Evolutionary conservation across 2,888 invertebrate species (phyloP).

Genomic region (Ernsta delagoae): DNA sequence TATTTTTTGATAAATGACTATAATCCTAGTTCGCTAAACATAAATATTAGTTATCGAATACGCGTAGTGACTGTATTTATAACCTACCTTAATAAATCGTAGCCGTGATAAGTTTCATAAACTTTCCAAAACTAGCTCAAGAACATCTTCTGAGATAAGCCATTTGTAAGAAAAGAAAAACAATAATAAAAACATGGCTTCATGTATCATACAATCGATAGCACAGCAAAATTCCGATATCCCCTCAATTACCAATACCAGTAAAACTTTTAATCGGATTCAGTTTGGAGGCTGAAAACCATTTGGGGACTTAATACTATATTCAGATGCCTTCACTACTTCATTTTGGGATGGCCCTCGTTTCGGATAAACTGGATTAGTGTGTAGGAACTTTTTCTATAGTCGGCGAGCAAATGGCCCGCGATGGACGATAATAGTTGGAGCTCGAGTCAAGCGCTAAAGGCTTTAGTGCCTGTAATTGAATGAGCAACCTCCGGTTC

Average conservation of each 20-base stretch:
- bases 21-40: too few species aligned
- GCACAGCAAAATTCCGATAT: too few species aligned
- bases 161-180: too few species aligned
- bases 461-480: not conserved
- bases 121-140: too few species aligned
- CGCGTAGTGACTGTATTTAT: too few species aligned
- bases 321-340: constrained; percentile 18
- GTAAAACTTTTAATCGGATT: constrained; percentile 6
- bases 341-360: constrained; percentile 18
- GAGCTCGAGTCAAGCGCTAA: not conserved
- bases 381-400: constrained; percentile 13
- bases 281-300: constrained; percentile 5
- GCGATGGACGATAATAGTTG: not conserved
- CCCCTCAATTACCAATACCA: not conserved
- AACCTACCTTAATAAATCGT: too few species aligned
- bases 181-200: too few species aligned
- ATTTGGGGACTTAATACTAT: constrained; percentile 1
- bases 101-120: too few species aligned
- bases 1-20: too few species aligned
- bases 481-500: constrained; percentile 1
- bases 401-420: not conserved
- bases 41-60: too few species aligned
- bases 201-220: too few species aligned
- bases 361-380: constrained; percentile 26
- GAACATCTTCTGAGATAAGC: too few species aligned